A percentile compares a stretch with the other conserved stretches of the same genome.
Conservation (phyloP, 1,140 invertebrate genomes). For the Apolygus lucorum region DNA sequence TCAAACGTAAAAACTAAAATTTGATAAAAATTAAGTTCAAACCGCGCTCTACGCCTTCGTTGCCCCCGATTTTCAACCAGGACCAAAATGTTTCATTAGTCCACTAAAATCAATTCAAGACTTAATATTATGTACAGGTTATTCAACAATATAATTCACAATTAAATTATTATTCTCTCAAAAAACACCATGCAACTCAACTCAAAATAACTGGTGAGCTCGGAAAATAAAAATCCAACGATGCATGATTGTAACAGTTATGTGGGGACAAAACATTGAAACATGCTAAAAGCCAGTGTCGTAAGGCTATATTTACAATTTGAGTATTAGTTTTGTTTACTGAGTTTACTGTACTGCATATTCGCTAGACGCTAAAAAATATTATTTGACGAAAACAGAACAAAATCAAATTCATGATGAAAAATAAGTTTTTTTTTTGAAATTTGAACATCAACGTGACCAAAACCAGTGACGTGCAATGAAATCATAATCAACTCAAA, state of each 20-base stretch:
- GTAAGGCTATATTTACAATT: constrained; percentile 24
- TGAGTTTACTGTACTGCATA: no score
- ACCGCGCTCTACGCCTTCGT: constrained; percentile 5
- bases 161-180: constrained; percentile 4
- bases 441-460: background rate
- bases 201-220: background rate
- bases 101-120: background rate
- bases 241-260: background rate
- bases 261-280: background rate
- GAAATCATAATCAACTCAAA: background rate
- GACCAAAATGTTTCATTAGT: background rate
- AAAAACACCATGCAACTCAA: constrained; percentile 2
- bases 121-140: constrained; percentile 11
- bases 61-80: background rate
- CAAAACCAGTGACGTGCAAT: background rate
- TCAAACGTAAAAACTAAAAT: no score
- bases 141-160: background rate
- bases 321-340: no score
- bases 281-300: constrained; percentile 22
- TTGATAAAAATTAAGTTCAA: no score
- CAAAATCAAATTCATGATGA: background rate
- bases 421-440: no score
- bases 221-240: background rate
- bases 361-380: no score
- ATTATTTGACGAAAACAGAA: no score